Conservation (phyloP, 1,140 invertebrate species). For the Diachasma alloeum region DNA sequence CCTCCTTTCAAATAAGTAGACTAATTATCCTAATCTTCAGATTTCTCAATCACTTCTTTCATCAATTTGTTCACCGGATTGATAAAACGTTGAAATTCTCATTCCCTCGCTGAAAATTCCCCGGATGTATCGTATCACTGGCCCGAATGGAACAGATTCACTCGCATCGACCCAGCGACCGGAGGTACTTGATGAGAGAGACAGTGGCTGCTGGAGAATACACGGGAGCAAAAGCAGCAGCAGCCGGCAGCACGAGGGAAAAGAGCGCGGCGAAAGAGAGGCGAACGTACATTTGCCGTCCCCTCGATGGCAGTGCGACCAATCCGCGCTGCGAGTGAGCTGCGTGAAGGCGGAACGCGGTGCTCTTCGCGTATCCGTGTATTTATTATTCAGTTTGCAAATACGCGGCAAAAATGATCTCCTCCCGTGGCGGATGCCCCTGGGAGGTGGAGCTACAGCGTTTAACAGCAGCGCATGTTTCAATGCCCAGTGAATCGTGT, state of each 20-base stretch:
- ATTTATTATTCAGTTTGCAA: slow-evolving; percentile 67
- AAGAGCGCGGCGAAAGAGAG: slow-evolving; percentile 33
- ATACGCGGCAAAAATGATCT: slow-evolving; percentile 65
- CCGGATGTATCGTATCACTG: no score
- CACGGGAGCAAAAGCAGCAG: not conserved
- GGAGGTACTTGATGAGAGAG: not conserved
- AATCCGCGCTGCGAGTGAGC: slow-evolving; percentile 60
- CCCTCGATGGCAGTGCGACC: slow-evolving; percentile 57
- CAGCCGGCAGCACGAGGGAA: not conserved
- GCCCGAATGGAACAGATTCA: no score
- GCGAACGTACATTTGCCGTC: slow-evolving; percentile 57
- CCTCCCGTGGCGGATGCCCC: slow-evolving; percentile 43
- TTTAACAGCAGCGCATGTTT: not conserved
- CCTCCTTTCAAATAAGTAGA: no score
- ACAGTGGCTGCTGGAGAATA: not conserved
- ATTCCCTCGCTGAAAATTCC: no score
- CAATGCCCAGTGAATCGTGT: not conserved
- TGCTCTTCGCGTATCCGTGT: slow-evolving; percentile 57
- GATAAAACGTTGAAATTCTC: no score
- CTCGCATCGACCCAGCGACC: not conserved
- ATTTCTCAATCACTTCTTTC: no score
- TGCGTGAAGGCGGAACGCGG: slow-evolving; percentile 65
- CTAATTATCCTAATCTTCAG: no score
- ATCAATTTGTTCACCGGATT: no score
- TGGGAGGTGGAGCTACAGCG: slow-evolving; percentile 36